Base-by-base conservation (phyloP, 2,113 vertebrate species). In the Gobio gobio region DNA sequence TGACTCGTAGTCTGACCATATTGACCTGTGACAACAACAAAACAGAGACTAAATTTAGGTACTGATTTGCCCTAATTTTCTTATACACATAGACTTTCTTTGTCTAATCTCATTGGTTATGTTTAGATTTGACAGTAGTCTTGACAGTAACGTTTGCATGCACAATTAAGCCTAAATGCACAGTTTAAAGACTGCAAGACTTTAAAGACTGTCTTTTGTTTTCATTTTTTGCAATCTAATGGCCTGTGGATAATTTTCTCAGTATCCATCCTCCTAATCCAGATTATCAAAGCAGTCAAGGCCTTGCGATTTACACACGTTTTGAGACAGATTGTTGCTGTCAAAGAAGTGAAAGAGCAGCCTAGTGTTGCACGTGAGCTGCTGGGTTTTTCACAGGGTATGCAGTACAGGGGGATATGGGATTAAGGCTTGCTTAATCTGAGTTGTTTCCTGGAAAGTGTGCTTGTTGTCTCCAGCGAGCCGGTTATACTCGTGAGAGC, bases 391-490 rank as follows among this genome's bases (percentile, higher is more conserved):
- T 10, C 43, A 51, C 14, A 36, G 54, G 36, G 26, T 40, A n/a
- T 54, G 20, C 10, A 18, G 45, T 78, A 18, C 4, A 66, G 45
- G 20, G 12, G 68, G 12, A 51, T 26, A 24, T 43, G 49, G 63
- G 76, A 78, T 85, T 72, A 79, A 24, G 47, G 18, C 24, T 47
- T 14, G 7, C 36, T 2, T 59, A 59, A 85, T 79, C 40, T 0
- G 29, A 78, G 2, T 49, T 78, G 29, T 59, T 79, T 85, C 16
- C 51, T 85, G 63, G 47, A 85, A 85, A 68, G 49, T 56, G 12
- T 64, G 45, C 70, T 43, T 24, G 5, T 26, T 83, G 33, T 59
- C 73, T 49, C 56, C 29, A 58, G 26, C 7, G 20, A 83, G 10
- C 45, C 5, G 47, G 51, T 2, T 29, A 56, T n/a, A 61, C 43